Percentiles rank a stretch among this genome's conserved stretches.
Evolutionary conservation across 1,140 invertebrate genomes (phyloP).

Genomic region (Hylaeus anthracinus): DNA sequence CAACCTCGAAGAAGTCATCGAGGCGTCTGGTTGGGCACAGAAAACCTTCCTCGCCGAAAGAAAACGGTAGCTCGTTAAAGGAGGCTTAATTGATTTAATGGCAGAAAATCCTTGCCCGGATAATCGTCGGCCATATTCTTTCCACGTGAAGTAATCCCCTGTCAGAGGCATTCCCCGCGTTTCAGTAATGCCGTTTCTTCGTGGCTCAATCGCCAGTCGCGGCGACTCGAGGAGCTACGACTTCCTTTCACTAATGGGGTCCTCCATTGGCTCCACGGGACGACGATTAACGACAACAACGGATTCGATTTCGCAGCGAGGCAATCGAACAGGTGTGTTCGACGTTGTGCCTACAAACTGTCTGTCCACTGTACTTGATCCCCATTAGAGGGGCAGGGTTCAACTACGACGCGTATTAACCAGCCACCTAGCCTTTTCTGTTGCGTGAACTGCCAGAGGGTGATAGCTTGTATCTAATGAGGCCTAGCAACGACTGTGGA

Average conservation of each 20-base stretch:
- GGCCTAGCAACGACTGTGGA: too few species aligned
- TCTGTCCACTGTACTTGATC: slow-evolving; percentile 39
- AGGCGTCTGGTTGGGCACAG: neutral
- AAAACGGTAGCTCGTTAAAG: slow-evolving; percentile 39
- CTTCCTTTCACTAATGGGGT: slow-evolving; percentile 61
- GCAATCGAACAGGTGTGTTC: slow-evolving; percentile 43
- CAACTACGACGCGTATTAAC: neutral
- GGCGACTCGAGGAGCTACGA: neutral
- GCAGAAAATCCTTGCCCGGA: slow-evolving; percentile 28
- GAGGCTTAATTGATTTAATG: slow-evolving; percentile 34
- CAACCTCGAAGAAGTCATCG: neutral
- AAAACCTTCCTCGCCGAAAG: neutral
- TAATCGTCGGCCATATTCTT: slow-evolving; percentile 39
- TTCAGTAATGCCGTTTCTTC: slow-evolving; percentile 30
- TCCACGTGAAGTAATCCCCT: slow-evolving; percentile 33
- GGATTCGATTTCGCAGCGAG: slow-evolving; percentile 58
- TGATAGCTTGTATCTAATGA: too few species aligned
- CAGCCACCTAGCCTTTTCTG: too few species aligned
- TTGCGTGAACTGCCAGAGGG: too few species aligned
- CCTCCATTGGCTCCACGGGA: slow-evolving; percentile 32
- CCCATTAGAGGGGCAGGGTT: slow-evolving; percentile 52
- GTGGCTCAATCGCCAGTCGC: neutral
- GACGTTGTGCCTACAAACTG: slow-evolving; percentile 48
- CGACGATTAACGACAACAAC: slow-evolving; percentile 41
- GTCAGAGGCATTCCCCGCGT: slow-evolving; percentile 24